A percentile compares a stretch with the other conserved stretches of the same genome.
phyloP scores from a whole-genome alignment of 2,113 vertebrate genomes.

The Pitta sordida region DNA sequence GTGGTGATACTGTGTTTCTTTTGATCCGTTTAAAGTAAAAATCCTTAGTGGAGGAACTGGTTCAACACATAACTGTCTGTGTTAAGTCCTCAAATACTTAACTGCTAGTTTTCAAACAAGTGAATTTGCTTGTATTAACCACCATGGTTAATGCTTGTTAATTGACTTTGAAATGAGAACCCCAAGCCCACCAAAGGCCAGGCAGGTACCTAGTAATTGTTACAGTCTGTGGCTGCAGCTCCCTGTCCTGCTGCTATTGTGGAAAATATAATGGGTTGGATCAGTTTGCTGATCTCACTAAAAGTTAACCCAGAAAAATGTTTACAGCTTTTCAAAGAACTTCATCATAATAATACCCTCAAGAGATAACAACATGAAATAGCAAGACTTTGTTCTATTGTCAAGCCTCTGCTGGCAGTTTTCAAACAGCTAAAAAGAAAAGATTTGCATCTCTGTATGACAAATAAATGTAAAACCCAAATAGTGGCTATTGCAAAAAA shows the following conservation, averaged over 20 bases:
- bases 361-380: background rate
- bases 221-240: background rate
- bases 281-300: background rate
- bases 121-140: background rate
- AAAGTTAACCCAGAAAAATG: background rate
- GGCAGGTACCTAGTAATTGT: accelerated
- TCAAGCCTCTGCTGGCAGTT: background rate
- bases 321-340: background rate
- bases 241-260: background rate
- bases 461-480: background rate
- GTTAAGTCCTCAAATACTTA: background rate
- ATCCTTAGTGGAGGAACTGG: background rate
- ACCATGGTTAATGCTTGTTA: background rate
- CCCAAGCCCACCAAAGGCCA: accelerated
- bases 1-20: background rate
- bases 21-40: background rate
- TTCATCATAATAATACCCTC: background rate
- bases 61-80: background rate
- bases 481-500: background rate
- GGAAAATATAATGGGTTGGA: background rate
- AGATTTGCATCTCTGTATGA: background rate
- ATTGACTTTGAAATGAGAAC: background rate
- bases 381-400: background rate
- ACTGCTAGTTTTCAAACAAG: background rate
- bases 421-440: background rate